These are phyloP conservation scores for Catagonus wagneri DNA, from an alignment of 2,113 vertebrate species.

Conservation along the genomic window DNA sequence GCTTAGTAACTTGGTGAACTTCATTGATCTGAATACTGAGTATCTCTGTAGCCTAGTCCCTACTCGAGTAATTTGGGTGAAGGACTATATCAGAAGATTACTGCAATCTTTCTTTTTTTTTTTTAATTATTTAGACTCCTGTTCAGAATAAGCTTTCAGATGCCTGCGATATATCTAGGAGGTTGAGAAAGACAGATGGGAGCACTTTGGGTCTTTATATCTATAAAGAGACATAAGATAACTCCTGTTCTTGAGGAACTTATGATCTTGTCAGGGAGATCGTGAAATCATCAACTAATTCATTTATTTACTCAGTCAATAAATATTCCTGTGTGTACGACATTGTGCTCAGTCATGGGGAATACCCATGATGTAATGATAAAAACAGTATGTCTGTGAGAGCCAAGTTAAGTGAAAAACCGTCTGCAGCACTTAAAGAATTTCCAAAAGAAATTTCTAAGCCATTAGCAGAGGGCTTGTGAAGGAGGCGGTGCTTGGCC, in stretches of 20 bases:
- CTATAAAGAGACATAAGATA: neutral
- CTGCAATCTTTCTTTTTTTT: neutral
- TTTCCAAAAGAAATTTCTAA: neutral
- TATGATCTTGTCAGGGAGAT: conserved; percentile 31
- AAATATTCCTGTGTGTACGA: conserved; percentile 9
- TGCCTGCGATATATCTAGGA: neutral
- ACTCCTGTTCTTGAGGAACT: neutral
- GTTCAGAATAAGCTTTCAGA: neutral
- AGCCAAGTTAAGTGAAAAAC: conserved; percentile 63
- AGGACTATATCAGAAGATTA: neutral
- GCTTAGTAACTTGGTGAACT: neutral
- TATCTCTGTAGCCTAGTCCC: neutral
- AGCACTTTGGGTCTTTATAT: too few species aligned
- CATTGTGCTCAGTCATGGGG: neutral
- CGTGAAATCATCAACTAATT: conserved; percentile 24
- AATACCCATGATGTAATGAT: conserved; percentile 51
- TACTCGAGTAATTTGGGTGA: neutral
- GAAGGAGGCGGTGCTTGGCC: neutral
- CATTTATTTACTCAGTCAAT: neutral
- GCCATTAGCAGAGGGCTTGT: neutral
- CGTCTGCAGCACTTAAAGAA: neutral
- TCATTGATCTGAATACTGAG: neutral
- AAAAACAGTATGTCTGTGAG: neutral
- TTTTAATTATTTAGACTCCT: neutral
- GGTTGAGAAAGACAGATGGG: too few species aligned